A percentile compares a stretch with the other conserved stretches of the same genome.
These are phyloP conservation scores for Trachymyrmex cornetzi DNA, from an alignment of 1,140 invertebrate genomes.

Conservation along the genomic window DNA sequence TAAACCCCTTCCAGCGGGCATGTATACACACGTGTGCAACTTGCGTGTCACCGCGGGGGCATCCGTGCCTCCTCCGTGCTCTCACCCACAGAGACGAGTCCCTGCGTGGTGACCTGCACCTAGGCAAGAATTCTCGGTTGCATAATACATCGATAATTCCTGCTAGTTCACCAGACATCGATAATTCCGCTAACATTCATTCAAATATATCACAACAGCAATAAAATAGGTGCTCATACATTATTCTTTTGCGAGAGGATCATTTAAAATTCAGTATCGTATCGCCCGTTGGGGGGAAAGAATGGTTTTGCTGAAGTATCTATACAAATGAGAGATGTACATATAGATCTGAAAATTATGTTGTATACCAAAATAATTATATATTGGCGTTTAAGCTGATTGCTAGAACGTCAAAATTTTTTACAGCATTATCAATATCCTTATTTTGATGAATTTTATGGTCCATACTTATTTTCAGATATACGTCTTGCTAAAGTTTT, in stretches of 20 bases:
- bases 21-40: slow-evolving; percentile 59
- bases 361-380: too few species aligned
- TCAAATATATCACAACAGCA: background rate
- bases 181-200: background rate
- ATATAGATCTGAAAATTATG: too few species aligned
- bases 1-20: slow-evolving; percentile 73
- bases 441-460: too few species aligned
- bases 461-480: too few species aligned
- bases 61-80: slow-evolving; percentile 62
- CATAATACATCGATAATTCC: background rate
- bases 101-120: slow-evolving; percentile 4
- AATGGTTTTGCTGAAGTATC: too few species aligned
- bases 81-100: slow-evolving; percentile 14
- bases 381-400: too few species aligned
- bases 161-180: background rate
- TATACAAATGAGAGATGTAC: too few species aligned
- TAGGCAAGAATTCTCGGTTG: slow-evolving; percentile 16
- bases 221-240: too few species aligned
- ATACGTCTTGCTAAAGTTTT: too few species aligned
- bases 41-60: slow-evolving; percentile 56
- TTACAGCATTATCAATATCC: too few species aligned
- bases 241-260: background rate
- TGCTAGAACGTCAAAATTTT: too few species aligned
- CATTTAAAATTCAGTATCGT: background rate
- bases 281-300: background rate